Evolutionary conservation across 2,888 invertebrate genomes (phyloP), one percentile per base, ranked within the genome.

Genomic region (Drosophila anomalipes): DNA sequence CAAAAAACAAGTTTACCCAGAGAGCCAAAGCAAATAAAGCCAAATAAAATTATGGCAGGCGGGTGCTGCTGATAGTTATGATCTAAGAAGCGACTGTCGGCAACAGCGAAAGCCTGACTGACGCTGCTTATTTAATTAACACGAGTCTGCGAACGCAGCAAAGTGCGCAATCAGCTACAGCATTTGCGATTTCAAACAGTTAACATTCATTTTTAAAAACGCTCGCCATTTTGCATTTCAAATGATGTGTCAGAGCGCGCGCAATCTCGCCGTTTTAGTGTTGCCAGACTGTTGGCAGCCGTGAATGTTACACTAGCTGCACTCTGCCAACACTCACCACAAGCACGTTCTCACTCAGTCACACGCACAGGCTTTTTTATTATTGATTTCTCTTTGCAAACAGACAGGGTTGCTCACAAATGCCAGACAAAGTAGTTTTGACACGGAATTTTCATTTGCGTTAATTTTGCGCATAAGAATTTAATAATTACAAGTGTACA

Each of bases 121-220:
- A 26, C 47, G 28, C 49, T 81, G 90, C 82, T 84, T 74, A 70
- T 87, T 85, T 82, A 85, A 86, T 86, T 86, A 89, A 64, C 88
- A 85, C 53, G 47, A 22, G 37, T 32, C 58, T 85, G 88, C 64
- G 78, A 87, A 74, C 63, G 63, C 68, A 83, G 58, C 70, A 39
- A 74, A 64, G 61, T 70, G 69, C 67, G 65, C 66, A 49, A 49
- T 70, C 64, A 52, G 68, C 69, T 22, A 9, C 16, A 54, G 37
- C 52, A 26, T 37, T 57, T 51, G 14, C 5, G 49, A 60, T 62
- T 53, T 67, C 10, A 37, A 30, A 66, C 44, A 26, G 14, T 7
- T 47, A 47, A 72, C 28, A 39, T 7, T 47, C 4, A 26, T 30
- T 39, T 58, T 63, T 22, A 33, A 58, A 51, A 51, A 33, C 51